Conservation (phyloP, 2,888 invertebrate genomes). For the Oligia fasciuncula region DNA sequence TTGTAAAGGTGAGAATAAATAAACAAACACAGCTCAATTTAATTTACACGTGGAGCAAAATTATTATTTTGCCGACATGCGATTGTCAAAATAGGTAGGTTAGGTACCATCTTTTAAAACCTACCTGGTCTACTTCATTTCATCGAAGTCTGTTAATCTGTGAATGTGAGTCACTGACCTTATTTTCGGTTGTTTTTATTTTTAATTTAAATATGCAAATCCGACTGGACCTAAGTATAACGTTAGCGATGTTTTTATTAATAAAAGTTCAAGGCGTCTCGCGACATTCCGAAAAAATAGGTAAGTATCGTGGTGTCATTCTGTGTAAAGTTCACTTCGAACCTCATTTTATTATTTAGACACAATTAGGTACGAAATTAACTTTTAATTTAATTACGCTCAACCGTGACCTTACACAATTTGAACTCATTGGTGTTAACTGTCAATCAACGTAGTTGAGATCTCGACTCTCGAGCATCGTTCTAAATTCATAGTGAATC, state of each 20-base stretch:
- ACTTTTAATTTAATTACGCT: neutral
- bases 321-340: neutral
- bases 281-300: neutral
- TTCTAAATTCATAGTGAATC: conserved; percentile 3
- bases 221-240: neutral
- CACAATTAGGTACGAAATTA: neutral
- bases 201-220: conserved; percentile 13
- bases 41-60: conserved; percentile 35
- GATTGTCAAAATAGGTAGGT: neutral
- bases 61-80: neutral
- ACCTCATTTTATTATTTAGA: too few species aligned
- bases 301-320: neutral
- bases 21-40: conserved; percentile 26
- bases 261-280: neutral
- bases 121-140: neutral
- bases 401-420: neutral
- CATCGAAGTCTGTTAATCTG: neutral
- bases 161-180: conserved; percentile 13
- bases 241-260: neutral
- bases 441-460: neutral
- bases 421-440: conserved; percentile 5
- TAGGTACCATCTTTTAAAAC: neutral
- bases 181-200: neutral
- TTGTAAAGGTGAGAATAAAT: conserved; percentile 44
- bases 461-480: too few species aligned